Percentiles rank a stretch among this genome's conserved stretches.
Evolutionary conservation across 2,113 vertebrate species (phyloP).

Genomic region (Megatriorchis doriae): DNA sequence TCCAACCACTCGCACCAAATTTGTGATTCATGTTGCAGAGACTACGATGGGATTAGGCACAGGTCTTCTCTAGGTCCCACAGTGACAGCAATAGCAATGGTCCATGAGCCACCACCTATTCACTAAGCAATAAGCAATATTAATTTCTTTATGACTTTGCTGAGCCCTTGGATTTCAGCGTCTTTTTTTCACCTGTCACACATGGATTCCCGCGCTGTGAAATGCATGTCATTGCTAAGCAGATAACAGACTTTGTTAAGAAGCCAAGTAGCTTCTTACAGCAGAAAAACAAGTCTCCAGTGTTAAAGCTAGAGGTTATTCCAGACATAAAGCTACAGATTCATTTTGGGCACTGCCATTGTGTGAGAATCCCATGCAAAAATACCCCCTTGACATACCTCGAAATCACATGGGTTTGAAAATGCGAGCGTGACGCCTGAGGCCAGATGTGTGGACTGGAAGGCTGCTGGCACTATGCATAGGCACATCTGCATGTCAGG

Average conservation of each 20-base stretch:
- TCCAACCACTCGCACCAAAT: background rate
- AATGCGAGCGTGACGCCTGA: background rate
- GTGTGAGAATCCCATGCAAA: background rate
- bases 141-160: background rate
- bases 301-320: background rate
- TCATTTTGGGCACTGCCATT: background rate
- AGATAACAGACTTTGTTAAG: background rate
- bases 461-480: slow-evolving; percentile 30
- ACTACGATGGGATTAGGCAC: background rate
- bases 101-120: background rate
- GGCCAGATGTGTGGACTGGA: slow-evolving; percentile 29
- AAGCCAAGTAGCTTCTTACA: background rate
- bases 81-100: background rate
- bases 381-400: background rate
- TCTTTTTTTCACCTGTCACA: background rate
- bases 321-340: background rate
- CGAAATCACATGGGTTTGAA: background rate
- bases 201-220: background rate
- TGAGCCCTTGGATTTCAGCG: background rate
- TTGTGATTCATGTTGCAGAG: background rate
- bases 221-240: background rate
- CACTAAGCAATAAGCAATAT: background rate
- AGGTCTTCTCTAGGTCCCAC: background rate
- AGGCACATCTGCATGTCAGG: slow-evolving; percentile 51
- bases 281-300: background rate